Evolutionary conservation across 2,888 invertebrate genomes (phyloP).

Genomic region (Linnaemya tessellans): DNA sequence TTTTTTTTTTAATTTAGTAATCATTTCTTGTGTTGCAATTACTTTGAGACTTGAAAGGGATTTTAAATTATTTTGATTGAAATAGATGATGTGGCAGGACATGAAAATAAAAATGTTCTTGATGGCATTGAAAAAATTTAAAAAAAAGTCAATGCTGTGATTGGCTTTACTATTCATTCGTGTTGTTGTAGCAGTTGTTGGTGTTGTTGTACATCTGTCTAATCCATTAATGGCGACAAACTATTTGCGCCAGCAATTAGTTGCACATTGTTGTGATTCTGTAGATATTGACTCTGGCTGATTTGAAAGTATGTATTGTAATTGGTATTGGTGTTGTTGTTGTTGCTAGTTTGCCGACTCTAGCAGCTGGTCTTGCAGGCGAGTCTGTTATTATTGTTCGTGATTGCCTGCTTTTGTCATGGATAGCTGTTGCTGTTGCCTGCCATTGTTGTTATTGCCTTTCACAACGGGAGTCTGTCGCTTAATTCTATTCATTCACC

Average conservation of each 20-base stretch:
- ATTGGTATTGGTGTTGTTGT: conserved; percentile 35
- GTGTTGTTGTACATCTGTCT: background rate
- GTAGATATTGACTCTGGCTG: conserved; percentile 3
- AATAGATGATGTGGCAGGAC: too few species aligned
- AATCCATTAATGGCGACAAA: conserved; percentile 39
- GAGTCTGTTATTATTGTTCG: conserved; percentile 28
- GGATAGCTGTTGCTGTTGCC: conserved; percentile 19
- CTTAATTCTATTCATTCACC: conserved; percentile 75
- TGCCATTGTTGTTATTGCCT: conserved; percentile 52
- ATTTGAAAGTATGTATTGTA: conserved; percentile 1
- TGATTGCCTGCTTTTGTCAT: conserved; percentile 61
- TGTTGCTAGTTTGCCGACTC: conserved; percentile 4
- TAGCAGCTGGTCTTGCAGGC: background rate
- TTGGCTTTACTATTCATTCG: too few species aligned
- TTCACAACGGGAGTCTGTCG: conserved; percentile 67
- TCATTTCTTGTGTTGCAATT: background rate
- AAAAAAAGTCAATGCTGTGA: background rate
- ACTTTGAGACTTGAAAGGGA: background rate
- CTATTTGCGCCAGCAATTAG: conserved; percentile 65
- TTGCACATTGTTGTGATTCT: conserved; percentile 36
- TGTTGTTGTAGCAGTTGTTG: conserved; percentile 19
- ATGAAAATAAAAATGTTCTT: background rate
- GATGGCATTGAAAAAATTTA: background rate
- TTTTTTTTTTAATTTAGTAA: too few species aligned
- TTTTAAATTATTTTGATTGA: background rate